Evolutionary conservation across 2,888 invertebrate genomes (phyloP).

Genomic region (Dysmachus trigonus): DNA sequence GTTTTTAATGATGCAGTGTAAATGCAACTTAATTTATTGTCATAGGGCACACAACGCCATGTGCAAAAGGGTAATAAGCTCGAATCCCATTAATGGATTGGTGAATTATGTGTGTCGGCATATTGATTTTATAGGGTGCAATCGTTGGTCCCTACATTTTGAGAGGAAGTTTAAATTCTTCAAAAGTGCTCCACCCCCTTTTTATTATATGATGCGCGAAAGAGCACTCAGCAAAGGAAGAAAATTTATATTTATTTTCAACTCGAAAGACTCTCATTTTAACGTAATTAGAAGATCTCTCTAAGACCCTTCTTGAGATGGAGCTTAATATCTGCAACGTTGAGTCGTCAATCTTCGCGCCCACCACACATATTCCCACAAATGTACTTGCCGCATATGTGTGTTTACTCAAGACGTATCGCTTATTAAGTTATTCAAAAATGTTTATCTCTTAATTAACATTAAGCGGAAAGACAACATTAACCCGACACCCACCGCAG

Average conservation of each 20-base stretch:
- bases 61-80: constrained; percentile 26
- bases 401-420: constrained; percentile 22
- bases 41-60: constrained; percentile 12
- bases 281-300: neutral
- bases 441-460: constrained; percentile 42
- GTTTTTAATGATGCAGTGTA: constrained; percentile 24
- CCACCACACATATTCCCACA: constrained; percentile 30
- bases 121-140: neutral
- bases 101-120: neutral
- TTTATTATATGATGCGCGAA: neutral
- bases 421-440: constrained; percentile 39
- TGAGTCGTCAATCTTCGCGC: neutral
- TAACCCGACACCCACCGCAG: constrained; percentile 22
- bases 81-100: constrained; percentile 15
- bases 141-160: neutral
- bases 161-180: neutral
- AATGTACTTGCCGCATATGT: constrained; percentile 24
- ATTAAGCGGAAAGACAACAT: constrained; percentile 37
- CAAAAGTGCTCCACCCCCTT: neutral
- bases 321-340: constrained; percentile 4
- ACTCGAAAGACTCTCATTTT: constrained; percentile 8
- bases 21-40: constrained; percentile 31
- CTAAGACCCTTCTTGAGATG: neutral
- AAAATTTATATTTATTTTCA: neutral
- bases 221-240: neutral